Conservation (phyloP, 2,113 vertebrate genomes). For the Tachycineta bicolor region DNA sequence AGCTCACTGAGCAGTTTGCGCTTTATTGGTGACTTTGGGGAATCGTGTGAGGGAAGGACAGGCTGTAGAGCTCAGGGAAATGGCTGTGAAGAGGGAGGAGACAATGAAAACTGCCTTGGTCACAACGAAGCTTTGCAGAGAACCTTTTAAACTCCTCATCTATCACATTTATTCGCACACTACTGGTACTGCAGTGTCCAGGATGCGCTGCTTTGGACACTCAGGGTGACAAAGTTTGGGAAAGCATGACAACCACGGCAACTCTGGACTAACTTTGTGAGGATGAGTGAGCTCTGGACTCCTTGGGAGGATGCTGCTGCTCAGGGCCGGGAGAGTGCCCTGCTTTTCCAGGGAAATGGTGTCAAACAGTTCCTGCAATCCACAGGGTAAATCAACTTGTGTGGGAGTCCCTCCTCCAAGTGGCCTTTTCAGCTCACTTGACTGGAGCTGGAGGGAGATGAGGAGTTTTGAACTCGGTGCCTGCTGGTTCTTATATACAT, state of each 20-base stretch:
- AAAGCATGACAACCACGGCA: accelerated
- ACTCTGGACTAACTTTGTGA: accelerated
- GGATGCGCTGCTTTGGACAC: not conserved
- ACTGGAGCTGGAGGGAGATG: not conserved
- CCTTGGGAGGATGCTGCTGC: not conserved
- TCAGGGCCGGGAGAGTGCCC: not conserved
- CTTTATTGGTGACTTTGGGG: not conserved
- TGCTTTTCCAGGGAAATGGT: not conserved
- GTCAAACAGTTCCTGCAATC: not conserved
- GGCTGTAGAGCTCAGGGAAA: not conserved
- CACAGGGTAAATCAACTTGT: accelerated
- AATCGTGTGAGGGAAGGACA: not conserved
- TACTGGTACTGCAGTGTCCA: not conserved
- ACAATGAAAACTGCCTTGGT: not conserved
- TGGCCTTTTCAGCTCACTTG: not conserved
- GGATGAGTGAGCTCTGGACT: accelerated
- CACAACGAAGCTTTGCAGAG: not conserved
- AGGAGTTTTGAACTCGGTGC: accelerated
- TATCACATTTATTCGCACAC: not conserved
- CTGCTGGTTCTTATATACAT: not conserved
- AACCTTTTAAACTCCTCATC: not conserved
- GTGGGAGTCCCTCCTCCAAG: not conserved
- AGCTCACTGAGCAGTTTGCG: not conserved
- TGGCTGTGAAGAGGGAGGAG: not conserved
- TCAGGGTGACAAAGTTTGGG: accelerated